Percentiles rank a stretch among this genome's conserved stretches.
phyloP scores from a whole-genome alignment of 2,797 vertebrate genomes.

The Chiloscyllium punctatum region DNA sequence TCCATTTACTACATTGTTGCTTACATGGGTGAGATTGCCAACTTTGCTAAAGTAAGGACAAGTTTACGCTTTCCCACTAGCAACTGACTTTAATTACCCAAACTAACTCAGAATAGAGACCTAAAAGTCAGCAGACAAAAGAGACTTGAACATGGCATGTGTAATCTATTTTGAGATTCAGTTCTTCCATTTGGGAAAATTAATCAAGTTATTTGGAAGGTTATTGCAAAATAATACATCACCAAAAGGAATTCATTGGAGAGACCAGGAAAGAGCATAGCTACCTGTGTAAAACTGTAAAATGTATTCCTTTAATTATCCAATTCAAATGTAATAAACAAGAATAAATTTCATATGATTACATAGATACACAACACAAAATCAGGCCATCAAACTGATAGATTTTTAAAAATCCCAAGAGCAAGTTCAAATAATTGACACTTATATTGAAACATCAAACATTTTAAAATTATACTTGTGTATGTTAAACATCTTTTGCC shows the following conservation, averaged over 20 bases:
- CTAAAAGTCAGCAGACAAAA: not conserved
- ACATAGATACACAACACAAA: too few species aligned
- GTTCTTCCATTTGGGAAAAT: not conserved
- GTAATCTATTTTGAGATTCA: not conserved
- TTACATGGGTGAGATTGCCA: not conserved
- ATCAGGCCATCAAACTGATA: not conserved
- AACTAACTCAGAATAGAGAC: not conserved
- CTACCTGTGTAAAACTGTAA: not conserved
- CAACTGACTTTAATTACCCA: not conserved
- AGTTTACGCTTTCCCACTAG: not conserved
- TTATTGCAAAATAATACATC: not conserved
- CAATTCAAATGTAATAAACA: not conserved
- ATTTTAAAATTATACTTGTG: not conserved
- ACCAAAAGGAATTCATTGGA: not conserved
- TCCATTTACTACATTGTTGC: not conserved
- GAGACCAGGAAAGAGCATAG: not conserved
- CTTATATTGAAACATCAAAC: not conserved
- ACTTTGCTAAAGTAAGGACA: not conserved
- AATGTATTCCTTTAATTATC: not conserved
- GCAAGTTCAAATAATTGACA: not conserved
- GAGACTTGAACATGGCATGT: not conserved
- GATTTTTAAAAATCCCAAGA: not conserved
- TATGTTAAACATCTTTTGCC: not conserved
- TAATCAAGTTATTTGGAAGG: not conserved
- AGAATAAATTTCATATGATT: not conserved